Percentiles rank a stretch among this genome's conserved stretches.
These are phyloP conservation scores for Diglossa cyanea DNA, from an alignment of 2,797 vertebrate genomes.

Conservation along the genomic window DNA sequence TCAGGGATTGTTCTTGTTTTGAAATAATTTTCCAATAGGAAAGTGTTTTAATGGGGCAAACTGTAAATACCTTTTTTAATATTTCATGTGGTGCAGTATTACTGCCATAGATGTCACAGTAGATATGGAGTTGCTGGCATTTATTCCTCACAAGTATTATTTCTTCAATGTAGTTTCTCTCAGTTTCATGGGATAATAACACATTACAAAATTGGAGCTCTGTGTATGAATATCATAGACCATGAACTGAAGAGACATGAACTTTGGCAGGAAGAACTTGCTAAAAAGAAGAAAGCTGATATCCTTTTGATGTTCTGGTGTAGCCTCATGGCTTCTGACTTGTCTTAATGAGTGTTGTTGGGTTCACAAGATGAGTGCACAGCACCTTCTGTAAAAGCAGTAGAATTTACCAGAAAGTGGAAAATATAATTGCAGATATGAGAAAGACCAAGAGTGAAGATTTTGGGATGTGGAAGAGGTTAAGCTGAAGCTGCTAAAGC, in stretches of 20 bases:
- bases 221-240: constrained; percentile 94
- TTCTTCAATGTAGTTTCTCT: constrained; percentile 83
- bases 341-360: not conserved
- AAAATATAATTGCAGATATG: not conserved
- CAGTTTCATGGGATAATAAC: constrained; percentile 92
- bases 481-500: not conserved
- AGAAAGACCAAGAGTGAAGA: not conserved
- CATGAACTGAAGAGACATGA: constrained; percentile 92
- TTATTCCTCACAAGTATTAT: not conserved
- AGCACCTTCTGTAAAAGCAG: not conserved
- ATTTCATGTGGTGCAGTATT: not conserved
- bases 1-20: not conserved
- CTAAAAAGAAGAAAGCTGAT: constrained; percentile 93
- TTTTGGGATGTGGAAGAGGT: not conserved
- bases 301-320: constrained; percentile 80
- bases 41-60: not conserved
- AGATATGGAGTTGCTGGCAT: not conserved
- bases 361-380: rapidly evolving
- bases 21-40: not conserved
- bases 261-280: constrained; percentile 93
- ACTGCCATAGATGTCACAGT: not conserved
- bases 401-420: not conserved
- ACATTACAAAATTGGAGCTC: constrained; percentile 91
- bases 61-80: not conserved
- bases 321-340: not conserved